Evolutionary conservation across 2,113 vertebrate species (phyloP).

Genomic region (Neodontobutis hainanensis): DNA sequence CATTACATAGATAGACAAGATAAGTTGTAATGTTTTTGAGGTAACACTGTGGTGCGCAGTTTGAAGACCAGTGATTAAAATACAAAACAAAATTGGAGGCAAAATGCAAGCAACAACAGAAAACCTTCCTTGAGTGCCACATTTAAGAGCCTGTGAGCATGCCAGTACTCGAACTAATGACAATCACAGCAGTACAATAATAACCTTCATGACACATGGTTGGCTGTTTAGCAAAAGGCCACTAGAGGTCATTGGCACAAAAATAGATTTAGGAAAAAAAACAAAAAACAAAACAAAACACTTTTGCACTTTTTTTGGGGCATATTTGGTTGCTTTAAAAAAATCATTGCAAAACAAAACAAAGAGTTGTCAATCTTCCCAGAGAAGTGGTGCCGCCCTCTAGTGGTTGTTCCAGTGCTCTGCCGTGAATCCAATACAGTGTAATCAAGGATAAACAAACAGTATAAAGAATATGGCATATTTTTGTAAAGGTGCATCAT

Average conservation of each 20-base stretch:
- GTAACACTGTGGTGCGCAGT: slow-evolving; percentile 9
- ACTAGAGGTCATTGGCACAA: slow-evolving; percentile 59
- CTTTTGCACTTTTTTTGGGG: neutral
- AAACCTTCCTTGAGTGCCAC: neutral
- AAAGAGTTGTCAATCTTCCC: neutral
- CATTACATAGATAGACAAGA: neutral
- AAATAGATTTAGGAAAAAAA: neutral
- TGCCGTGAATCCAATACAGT: neutral
- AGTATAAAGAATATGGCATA: neutral
- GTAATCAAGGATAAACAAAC: neutral
- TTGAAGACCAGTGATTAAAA: neutral
- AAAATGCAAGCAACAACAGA: neutral
- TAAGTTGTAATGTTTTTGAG: neutral
- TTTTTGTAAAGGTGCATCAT: neutral
- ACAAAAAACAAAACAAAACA: neutral
- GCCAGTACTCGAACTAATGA: neutral
- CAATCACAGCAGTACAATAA: slow-evolving; percentile 16
- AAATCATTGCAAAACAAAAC: neutral
- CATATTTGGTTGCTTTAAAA: slow-evolving; percentile 10
- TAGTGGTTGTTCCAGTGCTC: slow-evolving; percentile 29
- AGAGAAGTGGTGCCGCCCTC: slow-evolving; percentile 37
- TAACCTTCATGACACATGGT: slow-evolving; percentile 3
- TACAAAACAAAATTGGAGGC: slow-evolving; percentile 1
- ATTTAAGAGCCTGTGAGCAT: neutral
- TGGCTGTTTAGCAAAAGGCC: slow-evolving; percentile 38